These are phyloP conservation scores for Pseudorasbora parva DNA, from an alignment of 2,113 vertebrate species.

Conservation along the genomic window DNA sequence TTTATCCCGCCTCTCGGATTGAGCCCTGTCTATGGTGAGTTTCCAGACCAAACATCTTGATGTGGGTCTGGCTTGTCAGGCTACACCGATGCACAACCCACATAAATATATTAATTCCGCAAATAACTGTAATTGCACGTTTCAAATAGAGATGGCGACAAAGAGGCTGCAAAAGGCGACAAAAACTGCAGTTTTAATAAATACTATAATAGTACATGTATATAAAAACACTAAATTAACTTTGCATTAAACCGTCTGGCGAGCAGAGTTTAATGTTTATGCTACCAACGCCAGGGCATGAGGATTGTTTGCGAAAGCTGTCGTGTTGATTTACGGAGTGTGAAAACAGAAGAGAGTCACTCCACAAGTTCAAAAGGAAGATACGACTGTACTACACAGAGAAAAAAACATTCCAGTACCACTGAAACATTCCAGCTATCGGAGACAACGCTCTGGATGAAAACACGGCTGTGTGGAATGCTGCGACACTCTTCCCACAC, in stretches of 20 bases:
- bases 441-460: neutral
- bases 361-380: conserved; percentile 49
- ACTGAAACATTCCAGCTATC: conserved; percentile 62
- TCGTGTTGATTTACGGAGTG: conserved; percentile 54
- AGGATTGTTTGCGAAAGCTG: conserved; percentile 16
- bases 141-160: no score
- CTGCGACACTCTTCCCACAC: neutral
- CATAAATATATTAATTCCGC: no score
- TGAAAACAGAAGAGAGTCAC: conserved; percentile 37
- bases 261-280: neutral
- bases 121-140: no score
- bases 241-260: neutral
- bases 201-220: neutral
- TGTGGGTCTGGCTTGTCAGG: no score
- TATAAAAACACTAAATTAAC: neutral
- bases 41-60: no score
- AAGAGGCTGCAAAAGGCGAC: no score
- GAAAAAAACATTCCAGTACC: conserved; percentile 65
- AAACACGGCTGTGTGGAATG: neutral
- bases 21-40: no score
- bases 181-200: no score
- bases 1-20: no score
- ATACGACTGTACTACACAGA: conserved; percentile 52
- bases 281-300: neutral
- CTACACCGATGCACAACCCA: no score